phyloP scores from a whole-genome alignment of 1,140 invertebrate genomes.

The Drosophila kohkoa region DNA sequence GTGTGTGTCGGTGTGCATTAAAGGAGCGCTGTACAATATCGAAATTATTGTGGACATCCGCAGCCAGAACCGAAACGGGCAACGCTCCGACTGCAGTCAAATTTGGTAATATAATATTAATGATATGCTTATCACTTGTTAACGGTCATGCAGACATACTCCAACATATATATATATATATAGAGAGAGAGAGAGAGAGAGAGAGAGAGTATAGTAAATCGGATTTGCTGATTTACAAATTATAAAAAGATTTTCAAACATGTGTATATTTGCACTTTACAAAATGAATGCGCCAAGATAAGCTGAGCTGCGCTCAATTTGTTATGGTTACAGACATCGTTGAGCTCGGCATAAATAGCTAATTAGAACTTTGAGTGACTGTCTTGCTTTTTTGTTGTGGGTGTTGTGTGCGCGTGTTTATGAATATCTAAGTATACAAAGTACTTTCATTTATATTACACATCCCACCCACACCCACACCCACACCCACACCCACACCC shows the following conservation, averaged over 20 bases:
- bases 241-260: too few relatives aligned
- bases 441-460: too few relatives aligned
- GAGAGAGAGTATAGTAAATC: too few relatives aligned
- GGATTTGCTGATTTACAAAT: too few relatives aligned
- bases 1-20: too few relatives aligned
- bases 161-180: too few relatives aligned
- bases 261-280: not conserved
- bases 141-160: not conserved
- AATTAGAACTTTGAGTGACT: not conserved
- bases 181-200: too few relatives aligned
- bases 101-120: not conserved
- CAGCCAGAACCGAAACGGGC: not conserved
- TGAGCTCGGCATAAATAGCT: not conserved
- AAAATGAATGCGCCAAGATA: not conserved
- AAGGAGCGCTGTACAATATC: not conserved
- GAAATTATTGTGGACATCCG: not conserved
- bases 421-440: not conserved
- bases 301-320: not conserved
- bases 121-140: conserved; percentile 1
- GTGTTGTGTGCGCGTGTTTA: not conserved
- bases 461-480: too few relatives aligned
- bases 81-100: not conserved
- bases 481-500: too few relatives aligned
- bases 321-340: not conserved
- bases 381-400: not conserved